A percentile compares a stretch with the other conserved stretches of the same genome.
phyloP scores from a whole-genome alignment of 92 coral and sea anemone genomes.

The Galaxea fascicularis region DNA sequence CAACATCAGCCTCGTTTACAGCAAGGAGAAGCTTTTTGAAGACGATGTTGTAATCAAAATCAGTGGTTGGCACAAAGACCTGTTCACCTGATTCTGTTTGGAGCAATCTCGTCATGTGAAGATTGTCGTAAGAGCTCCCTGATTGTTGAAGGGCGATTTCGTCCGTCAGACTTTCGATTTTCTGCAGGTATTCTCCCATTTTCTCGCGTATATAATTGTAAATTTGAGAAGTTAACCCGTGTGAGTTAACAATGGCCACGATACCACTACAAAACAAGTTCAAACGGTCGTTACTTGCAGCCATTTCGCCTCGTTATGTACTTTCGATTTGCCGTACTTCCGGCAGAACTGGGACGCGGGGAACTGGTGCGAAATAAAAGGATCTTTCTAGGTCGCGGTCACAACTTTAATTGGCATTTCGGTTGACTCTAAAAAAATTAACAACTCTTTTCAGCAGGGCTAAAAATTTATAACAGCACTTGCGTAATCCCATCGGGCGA shows the following conservation, averaged over 20 bases:
- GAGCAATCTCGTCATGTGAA: slow-evolving; percentile 30
- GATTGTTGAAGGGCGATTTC: slow-evolving; percentile 26
- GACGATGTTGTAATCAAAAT: slow-evolving; percentile 27
- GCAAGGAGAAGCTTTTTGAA: slow-evolving; percentile 31
- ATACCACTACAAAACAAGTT: slow-evolving; percentile 27
- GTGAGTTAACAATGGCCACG: slow-evolving; percentile 10
- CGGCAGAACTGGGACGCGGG: slow-evolving; percentile 19
- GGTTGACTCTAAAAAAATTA: no score
- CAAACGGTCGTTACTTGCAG: slow-evolving; percentile 18
- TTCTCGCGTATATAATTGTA: slow-evolving; percentile 24
- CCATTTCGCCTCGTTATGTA: neutral
- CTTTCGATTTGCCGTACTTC: slow-evolving; percentile 11
- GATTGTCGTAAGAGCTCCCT: slow-evolving; percentile 35
- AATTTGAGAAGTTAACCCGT: slow-evolving; percentile 16
- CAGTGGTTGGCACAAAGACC: slow-evolving; percentile 27
- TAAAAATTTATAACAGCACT: no score
- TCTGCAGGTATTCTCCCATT: slow-evolving; percentile 31
- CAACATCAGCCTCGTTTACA: slow-evolving; percentile 19
- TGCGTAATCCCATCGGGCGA: no score
- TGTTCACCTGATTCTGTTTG: slow-evolving; percentile 1
- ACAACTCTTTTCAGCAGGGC: no score
- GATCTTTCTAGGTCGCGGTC: no score
- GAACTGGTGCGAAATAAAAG: neutral
- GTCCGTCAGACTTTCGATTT: slow-evolving; percentile 23
- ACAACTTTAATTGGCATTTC: no score